A percentile compares a stretch with the other conserved stretches of the same genome.
These are phyloP conservation scores for Craniophora ligustri DNA, from an alignment of 2,888 invertebrate genomes.

Conservation along the genomic window DNA sequence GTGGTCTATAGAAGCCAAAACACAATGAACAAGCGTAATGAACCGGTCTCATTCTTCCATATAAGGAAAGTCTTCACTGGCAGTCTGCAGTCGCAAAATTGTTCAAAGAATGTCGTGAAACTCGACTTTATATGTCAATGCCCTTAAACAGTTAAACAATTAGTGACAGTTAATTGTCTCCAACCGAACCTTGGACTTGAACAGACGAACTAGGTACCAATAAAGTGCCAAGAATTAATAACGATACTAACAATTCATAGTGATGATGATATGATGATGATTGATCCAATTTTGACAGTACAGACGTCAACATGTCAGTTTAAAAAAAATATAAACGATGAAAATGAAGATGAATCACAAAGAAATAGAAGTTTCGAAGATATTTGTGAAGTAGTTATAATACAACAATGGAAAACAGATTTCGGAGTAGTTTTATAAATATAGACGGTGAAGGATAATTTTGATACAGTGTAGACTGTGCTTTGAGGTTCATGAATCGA, in stretches of 20 bases:
- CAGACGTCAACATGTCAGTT: neutral
- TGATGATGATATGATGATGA: neutral
- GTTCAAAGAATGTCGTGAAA: slow-evolving; percentile 14
- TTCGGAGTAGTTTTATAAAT: too few species aligned
- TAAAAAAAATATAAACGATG: neutral
- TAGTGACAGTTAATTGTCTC: slow-evolving; percentile 8
- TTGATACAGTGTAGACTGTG: too few species aligned
- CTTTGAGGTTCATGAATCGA: too few species aligned
- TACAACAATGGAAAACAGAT: too few species aligned
- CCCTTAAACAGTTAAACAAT: slow-evolving; percentile 6
- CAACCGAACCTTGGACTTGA: slow-evolving; percentile 28
- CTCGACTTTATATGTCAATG: slow-evolving; percentile 4
- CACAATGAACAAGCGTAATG: too few species aligned
- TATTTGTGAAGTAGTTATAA: too few species aligned
- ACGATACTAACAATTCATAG: neutral
- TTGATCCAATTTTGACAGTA: neutral
- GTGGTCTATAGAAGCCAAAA: too few species aligned
- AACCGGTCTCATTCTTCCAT: neutral
- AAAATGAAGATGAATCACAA: neutral
- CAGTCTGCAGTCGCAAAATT: neutral
- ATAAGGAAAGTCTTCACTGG: neutral
- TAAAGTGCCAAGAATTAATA: slow-evolving; percentile 9
- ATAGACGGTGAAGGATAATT: too few species aligned
- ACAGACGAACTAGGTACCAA: slow-evolving; percentile 8
- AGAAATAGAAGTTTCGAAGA: too few species aligned